Percentiles rank a stretch among this genome's conserved stretches.
Conservation (phyloP, 2,888 invertebrate genomes). For the Parascotia fuliginaria region DNA sequence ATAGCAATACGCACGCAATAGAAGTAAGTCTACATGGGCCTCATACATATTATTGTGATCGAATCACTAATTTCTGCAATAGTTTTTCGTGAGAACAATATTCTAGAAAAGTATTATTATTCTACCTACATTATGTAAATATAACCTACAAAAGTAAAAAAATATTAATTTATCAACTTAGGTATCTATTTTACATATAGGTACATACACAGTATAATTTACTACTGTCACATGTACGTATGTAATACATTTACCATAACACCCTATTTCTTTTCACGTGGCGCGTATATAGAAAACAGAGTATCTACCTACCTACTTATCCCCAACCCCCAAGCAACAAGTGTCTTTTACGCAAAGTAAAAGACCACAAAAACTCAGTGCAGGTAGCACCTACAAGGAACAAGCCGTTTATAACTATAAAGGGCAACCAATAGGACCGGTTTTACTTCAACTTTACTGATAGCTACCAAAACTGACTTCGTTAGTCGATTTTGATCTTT, state of each 20-base stretch:
- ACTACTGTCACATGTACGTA: too few species aligned
- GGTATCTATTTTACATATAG: too few species aligned
- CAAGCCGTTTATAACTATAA: conserved; percentile 73
- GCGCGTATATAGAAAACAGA: conserved; percentile 30
- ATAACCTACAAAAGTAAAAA: too few species aligned
- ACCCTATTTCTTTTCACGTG: conserved; percentile 26
- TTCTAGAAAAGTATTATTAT: too few species aligned
- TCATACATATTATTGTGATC: too few species aligned
- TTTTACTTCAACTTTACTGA: conserved; percentile 62
- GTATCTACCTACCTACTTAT: conserved; percentile 53
- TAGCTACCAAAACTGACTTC: conserved; percentile 50
- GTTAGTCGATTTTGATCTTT: conserved; percentile 64
- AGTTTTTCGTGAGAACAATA: too few species aligned
- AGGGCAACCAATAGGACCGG: conserved; percentile 67
- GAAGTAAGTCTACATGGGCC: too few species aligned
- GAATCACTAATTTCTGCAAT: too few species aligned
- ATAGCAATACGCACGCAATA: too few species aligned
- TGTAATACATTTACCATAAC: background rate
- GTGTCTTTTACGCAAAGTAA: conserved; percentile 79
- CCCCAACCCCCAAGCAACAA: conserved; percentile 76
- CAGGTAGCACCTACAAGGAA: conserved; percentile 69
- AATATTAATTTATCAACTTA: too few species aligned
- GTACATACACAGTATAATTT: too few species aligned
- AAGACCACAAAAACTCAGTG: conserved; percentile 76
- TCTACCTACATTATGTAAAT: too few species aligned